Base-by-base conservation (phyloP, 2,113 vertebrate species). In the Cygnus atratus region DNA sequence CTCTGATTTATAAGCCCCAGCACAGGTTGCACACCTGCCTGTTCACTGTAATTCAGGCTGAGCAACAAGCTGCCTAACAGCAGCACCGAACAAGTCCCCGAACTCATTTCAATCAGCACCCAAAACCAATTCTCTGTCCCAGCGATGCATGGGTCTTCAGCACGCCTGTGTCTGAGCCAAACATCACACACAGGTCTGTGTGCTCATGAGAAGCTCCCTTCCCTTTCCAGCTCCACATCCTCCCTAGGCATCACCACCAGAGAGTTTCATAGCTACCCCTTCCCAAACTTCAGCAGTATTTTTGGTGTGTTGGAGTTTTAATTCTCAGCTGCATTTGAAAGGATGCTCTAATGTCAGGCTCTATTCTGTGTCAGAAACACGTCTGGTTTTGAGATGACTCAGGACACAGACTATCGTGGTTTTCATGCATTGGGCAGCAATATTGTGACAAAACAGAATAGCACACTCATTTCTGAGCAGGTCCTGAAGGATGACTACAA, bases 131-230 rank as follows among this genome's bases (percentile, higher is more conserved):
- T 35, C 50, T 66, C 66, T 54, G 62, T 11, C 50, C 58, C 50
- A 16, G 48, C 3, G 39, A 87, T 11, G 52, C 43, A 19, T 6
- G 4, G n/a, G 16, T 11, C 28, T 44, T 79, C 21, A 29, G 13
- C 25, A 62, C 0, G 1, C 28, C 33, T 0, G 0, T 13, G 31
- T 25, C 48, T 4, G 44, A 92, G 41, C 10, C 15, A 0, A 84
- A 68, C 16, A 29, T 6, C 66, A 44, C 48, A 46, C 46, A 3
- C 26, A 20, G 6, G 55, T 33, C 52, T 61, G 65, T 14, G 18
- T 8, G 48, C 39, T 28, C 39, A 9, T 1, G 9, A 80, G 35
- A 11, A 86, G 43, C 35, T 84, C 55, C 5, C 15, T 71, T 63
- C 19, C 50, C 46, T 63, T 59, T 22, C 65, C 65, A 71, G 39